Percentiles rank a stretch among this genome's conserved stretches.
These are phyloP conservation scores for Sigmodon hispidus DNA, from an alignment of 2,113 vertebrate genomes.

Conservation along the genomic window DNA sequence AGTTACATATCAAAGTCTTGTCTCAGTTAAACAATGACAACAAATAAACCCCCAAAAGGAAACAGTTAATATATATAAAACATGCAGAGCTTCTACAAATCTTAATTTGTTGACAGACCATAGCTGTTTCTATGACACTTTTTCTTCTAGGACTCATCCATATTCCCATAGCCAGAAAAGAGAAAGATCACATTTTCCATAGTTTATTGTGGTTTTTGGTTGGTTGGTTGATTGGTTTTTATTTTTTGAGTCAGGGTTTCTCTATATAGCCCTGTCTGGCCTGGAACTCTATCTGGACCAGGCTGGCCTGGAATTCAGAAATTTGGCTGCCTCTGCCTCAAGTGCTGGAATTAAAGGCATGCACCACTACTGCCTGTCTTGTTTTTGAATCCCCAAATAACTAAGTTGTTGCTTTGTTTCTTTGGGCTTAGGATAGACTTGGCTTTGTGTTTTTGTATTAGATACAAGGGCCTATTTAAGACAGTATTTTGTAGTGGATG, in stretches of 20 bases:
- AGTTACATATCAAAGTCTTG: neutral
- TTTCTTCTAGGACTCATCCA: neutral
- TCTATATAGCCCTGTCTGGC: neutral
- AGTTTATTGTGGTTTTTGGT: neutral
- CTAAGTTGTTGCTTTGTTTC: neutral
- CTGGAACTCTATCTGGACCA: neutral
- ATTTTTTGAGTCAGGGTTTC: neutral
- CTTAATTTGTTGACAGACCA: neutral
- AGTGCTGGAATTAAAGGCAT: neutral
- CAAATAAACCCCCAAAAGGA: neutral
- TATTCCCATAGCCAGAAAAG: constrained; percentile 1
- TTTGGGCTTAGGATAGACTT: neutral
- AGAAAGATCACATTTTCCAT: neutral
- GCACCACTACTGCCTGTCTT: neutral
- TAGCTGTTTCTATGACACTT: neutral
- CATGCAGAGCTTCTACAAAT: neutral
- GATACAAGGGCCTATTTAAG: neutral
- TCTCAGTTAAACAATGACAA: neutral
- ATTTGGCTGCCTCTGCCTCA: too few species aligned
- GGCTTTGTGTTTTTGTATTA: neutral
- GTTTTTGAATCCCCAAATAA: constrained; percentile 18
- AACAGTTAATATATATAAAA: neutral
- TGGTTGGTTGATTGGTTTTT: neutral
- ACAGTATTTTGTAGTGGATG: neutral
- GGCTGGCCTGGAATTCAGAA: neutral